Evolutionary conservation across 2,113 vertebrate genomes (phyloP).

Genomic region (Gallinago jamesoni): DNA sequence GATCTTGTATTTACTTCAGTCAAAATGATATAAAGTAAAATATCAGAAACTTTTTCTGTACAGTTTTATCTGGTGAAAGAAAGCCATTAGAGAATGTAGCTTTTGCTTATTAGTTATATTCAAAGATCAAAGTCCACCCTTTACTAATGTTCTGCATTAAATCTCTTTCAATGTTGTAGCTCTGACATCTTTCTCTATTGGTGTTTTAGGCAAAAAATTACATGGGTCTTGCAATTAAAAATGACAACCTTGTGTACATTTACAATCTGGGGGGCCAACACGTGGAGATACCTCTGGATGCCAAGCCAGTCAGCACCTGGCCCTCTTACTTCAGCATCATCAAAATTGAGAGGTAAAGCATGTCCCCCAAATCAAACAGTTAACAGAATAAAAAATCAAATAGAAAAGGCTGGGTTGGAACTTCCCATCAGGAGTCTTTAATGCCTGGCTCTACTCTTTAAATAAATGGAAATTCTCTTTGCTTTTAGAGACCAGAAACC

Average conservation of each 20-base stretch:
- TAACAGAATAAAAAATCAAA: neutral
- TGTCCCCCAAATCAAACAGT: neutral
- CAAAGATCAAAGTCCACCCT: neutral
- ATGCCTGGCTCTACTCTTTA: neutral
- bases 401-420: neutral
- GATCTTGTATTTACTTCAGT: neutral
- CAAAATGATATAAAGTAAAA: neutral
- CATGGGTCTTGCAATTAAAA: conserved; percentile 95
- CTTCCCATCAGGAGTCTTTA: neutral
- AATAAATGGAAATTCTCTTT: neutral
- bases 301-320: conserved; percentile 95
- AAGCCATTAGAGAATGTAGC: neutral
- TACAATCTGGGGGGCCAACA: conserved; percentile 92
- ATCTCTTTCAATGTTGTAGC: neutral
- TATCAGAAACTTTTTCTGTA: neutral
- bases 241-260: conserved; percentile 91
- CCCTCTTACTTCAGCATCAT: conserved; percentile 93
- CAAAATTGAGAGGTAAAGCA: conserved; percentile 91
- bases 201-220: conserved; percentile 86
- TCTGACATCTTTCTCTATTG: neutral
- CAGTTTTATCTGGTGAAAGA: neutral
- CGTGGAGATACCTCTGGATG: conserved; percentile 91
- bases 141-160: neutral
- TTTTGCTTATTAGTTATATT: neutral
- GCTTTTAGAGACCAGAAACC: neutral